A percentile compares a stretch with the other conserved stretches of the same genome.
Conservation (phyloP, 2,113 vertebrate species). For the Pseudorhombus dupliciocellatus region DNA sequence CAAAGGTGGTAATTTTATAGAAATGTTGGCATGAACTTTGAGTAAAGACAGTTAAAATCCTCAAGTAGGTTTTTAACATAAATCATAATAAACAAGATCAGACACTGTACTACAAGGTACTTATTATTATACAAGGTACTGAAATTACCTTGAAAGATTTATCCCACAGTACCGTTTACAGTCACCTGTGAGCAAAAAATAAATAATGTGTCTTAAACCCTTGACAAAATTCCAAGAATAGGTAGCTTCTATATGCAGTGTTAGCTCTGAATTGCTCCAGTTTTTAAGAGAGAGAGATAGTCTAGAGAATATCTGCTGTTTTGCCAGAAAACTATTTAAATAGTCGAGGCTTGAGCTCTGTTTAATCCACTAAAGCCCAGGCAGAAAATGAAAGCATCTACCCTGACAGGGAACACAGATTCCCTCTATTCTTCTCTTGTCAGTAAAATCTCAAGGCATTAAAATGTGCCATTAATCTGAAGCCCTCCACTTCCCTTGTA, state of each 20-base stretch:
- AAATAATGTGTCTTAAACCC: not conserved
- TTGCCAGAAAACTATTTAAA: not conserved
- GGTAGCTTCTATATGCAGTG: not conserved
- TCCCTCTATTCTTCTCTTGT: conserved; percentile 5
- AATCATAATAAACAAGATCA: not conserved
- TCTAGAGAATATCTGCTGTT: not conserved
- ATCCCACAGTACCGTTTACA: not conserved
- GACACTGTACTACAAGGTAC: not conserved
- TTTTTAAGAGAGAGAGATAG: conserved; percentile 6
- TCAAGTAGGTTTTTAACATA: too few relatives aligned
- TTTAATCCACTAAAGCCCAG: not conserved
- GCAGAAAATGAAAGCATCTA: not conserved
- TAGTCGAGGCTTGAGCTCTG: not conserved
- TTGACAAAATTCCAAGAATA: not conserved
- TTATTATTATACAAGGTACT: not conserved
- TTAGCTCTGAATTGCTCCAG: not conserved
- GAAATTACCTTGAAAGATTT: not conserved
- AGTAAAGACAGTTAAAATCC: not conserved
- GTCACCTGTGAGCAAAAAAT: not conserved
- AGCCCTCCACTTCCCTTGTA: conserved; percentile 3
- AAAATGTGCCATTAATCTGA: conserved; percentile 32
- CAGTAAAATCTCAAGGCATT: conserved; percentile 18
- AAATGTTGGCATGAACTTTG: not conserved
- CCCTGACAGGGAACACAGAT: conserved; percentile 18
- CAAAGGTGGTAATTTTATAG: not conserved